Evolutionary conservation across 2,888 invertebrate species (phyloP).

Genomic region (Oscheius sp.): DNA sequence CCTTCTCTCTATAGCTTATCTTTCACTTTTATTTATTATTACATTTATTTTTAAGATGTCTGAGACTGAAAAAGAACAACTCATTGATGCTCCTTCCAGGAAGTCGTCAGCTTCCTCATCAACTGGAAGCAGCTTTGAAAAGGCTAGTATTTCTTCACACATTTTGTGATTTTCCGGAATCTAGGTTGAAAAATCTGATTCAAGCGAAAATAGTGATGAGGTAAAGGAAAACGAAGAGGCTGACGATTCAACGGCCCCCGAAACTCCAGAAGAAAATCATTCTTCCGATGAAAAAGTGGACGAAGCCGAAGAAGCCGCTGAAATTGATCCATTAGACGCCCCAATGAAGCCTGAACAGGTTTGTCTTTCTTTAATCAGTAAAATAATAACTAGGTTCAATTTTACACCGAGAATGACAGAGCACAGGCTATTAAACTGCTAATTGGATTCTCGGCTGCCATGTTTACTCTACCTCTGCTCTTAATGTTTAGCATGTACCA

Average conservation of each 20-base stretch:
- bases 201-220: neutral
- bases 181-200: constrained; percentile 18
- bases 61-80: neutral
- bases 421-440: constrained; percentile 49
- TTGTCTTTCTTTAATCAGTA: neutral
- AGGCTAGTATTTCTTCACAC: constrained; percentile 1
- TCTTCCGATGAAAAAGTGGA: neutral
- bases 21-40: neutral
- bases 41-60: constrained; percentile 9
- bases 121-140: constrained; percentile 30
- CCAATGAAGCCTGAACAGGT: constrained; percentile 44
- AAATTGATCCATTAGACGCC: constrained; percentile 30
- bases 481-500: constrained; percentile 60
- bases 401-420: constrained; percentile 44
- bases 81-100: neutral
- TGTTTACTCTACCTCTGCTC: constrained; percentile 60
- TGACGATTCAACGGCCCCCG: constrained; percentile 5
- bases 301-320: constrained; percentile 22
- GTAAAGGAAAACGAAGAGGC: constrained; percentile 13
- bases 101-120: constrained; percentile 19
- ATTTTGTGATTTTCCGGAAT: neutral
- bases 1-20: too few species aligned
- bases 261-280: neutral
- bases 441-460: constrained; percentile 56
- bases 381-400: constrained; percentile 37